These are phyloP conservation scores for Embiotoca jacksoni DNA, from an alignment of 2,113 vertebrate genomes.

Conservation along the genomic window DNA sequence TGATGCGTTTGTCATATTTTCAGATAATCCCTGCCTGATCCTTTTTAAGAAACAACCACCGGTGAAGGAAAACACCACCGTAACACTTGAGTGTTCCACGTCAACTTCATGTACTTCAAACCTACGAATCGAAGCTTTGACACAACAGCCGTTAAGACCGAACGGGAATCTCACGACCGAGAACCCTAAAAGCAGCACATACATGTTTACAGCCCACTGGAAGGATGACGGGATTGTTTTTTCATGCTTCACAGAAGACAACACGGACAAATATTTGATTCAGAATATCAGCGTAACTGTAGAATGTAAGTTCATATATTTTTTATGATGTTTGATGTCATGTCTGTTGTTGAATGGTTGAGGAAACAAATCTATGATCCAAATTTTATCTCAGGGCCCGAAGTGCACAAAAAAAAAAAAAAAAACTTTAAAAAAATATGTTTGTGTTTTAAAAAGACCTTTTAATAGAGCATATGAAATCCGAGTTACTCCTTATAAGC, in stretches of 20 bases:
- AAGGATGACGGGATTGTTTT: conserved; percentile 55
- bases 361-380: too few species aligned
- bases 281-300: conserved; percentile 50
- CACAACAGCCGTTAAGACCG: accelerated
- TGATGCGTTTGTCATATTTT: conserved; percentile 16
- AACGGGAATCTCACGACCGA: too few species aligned
- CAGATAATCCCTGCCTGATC: conserved; percentile 76
- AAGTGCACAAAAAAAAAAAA: too few species aligned
- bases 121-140: conserved; percentile 10
- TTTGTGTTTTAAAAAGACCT: background rate
- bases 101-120: background rate
- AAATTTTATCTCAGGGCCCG: too few species aligned
- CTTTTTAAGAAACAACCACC: conserved; percentile 13
- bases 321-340: background rate
- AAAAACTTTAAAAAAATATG: too few species aligned
- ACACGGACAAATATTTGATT: conserved; percentile 18
- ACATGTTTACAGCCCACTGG: background rate
- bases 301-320: conserved; percentile 60
- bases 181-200: background rate
- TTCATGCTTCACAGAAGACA: conserved; percentile 49
- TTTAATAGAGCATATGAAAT: background rate
- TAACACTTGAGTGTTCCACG: conserved; percentile 66
- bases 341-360: background rate
- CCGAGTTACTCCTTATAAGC: background rate
- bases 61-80: accelerated